Evolutionary conservation across 1,140 invertebrate species (phyloP).

Genomic region (Drosophila sturtevanti): DNA sequence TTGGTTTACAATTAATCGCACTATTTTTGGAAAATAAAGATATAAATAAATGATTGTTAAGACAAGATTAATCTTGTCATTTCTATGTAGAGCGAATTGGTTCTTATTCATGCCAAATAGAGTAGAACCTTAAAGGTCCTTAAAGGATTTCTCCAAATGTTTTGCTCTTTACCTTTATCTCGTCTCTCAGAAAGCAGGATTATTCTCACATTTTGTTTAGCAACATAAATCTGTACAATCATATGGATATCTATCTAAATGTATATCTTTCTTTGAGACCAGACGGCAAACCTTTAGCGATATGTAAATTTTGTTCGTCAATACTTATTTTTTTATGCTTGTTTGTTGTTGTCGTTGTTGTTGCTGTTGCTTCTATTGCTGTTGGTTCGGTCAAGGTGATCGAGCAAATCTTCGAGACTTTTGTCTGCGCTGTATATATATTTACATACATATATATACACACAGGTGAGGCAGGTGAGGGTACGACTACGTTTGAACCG

Average conservation of each 20-base stretch:
- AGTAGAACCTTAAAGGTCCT: too few relatives aligned
- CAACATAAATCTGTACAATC: background rate
- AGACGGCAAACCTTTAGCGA: slow-evolving; percentile 34
- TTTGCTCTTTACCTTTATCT: too few relatives aligned
- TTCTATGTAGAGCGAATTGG: too few relatives aligned
- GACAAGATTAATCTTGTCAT: too few relatives aligned
- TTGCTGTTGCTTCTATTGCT: slow-evolving; percentile 20
- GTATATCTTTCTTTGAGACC: slow-evolving; percentile 9
- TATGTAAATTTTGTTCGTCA: slow-evolving; percentile 52
- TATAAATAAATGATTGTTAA: too few relatives aligned
- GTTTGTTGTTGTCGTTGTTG: slow-evolving; percentile 22
- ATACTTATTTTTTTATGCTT: background rate
- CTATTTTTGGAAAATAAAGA: too few relatives aligned
- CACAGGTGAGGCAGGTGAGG: slow-evolving; percentile 46
- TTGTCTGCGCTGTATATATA: slow-evolving; percentile 2
- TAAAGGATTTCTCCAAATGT: too few relatives aligned
- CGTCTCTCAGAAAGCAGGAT: too few relatives aligned
- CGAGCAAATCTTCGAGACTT: slow-evolving; percentile 35
- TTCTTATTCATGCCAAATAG: too few relatives aligned
- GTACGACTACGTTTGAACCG: background rate
- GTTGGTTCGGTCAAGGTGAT: slow-evolving; percentile 67
- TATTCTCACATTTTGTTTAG: background rate
- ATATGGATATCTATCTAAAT: background rate
- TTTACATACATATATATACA: background rate
- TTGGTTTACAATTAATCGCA: too few relatives aligned